phyloP scores from a whole-genome alignment of 2,888 invertebrate genomes.

The Pyrrhosoma nymphula region DNA sequence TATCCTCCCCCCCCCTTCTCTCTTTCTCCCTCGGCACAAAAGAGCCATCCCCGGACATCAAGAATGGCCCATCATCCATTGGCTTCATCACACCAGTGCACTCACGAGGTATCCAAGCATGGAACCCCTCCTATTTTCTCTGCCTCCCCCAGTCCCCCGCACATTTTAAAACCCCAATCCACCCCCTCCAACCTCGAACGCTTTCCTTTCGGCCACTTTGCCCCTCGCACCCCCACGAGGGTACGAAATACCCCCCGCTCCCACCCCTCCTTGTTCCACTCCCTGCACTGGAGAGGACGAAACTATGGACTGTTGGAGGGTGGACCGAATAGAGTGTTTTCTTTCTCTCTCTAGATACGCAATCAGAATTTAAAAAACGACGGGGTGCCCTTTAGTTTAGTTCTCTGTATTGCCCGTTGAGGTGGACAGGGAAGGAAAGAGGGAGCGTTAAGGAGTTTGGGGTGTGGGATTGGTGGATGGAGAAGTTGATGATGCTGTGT shows the following conservation, averaged over 20 bases:
- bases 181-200: background rate
- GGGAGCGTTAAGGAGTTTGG: background rate
- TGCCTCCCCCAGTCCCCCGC: background rate
- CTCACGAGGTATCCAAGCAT: constrained; percentile 49
- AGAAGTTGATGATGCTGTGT: background rate
- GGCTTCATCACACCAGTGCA: constrained; percentile 65
- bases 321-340: constrained; percentile 42
- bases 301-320: background rate
- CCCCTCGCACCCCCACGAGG: background rate
- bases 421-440: background rate
- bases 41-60: constrained; percentile 51
- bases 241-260: background rate
- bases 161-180: background rate
- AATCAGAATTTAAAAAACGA: constrained; percentile 60
- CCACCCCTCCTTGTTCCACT: too few relatives aligned
- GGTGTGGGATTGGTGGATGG: too few relatives aligned
- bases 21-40: constrained; percentile 29
- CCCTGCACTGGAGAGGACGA: background rate
- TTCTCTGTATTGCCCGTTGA: background rate
- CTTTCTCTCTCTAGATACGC: constrained; percentile 15
- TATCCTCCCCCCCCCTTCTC: background rate
- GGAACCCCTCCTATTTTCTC: constrained; percentile 53
- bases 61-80: constrained; percentile 56
- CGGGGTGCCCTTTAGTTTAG: background rate
- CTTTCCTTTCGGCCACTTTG: background rate